Evolutionary conservation across 2,888 invertebrate genomes (phyloP), one percentile per base, ranked within the genome.

Genomic region (Aleiodes leptofemur): DNA sequence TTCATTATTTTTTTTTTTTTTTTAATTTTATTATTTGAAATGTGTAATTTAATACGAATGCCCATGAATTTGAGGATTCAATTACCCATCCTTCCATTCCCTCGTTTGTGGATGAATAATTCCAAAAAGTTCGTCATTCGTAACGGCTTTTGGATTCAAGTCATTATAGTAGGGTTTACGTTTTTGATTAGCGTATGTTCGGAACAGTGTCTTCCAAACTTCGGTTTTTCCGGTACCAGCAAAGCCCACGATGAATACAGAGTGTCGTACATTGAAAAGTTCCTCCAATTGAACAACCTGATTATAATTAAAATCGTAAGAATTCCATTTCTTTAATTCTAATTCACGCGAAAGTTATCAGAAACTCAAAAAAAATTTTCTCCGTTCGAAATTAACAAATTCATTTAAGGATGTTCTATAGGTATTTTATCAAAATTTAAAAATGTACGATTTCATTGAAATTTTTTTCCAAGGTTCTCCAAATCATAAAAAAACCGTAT

Each of bases 91-190:
- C 86, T 95, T 97, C 97, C 97, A 98, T 90, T 98, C 98, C 83
- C 98, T 92, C 0, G 98, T 98, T 0, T 97, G 92, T 0, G 97
- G 96, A 91, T 97, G 98, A 76, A 98, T 97, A 72, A 97, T 94
- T 6, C 98, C 98, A 90, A 98, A 98, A 51, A 98, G 90, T 88
- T 98, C 98, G 86, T 98, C 97, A 86, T 97, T 98, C 0, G 98
- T 97, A 6, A 98, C 98, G 11, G 97, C 97, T 89, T 98, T 98
- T 0, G 98, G 98, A 88, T 98, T 97, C n/a, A 98, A 91, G 88
- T 98, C 98, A 84, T 96, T 95, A 82, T 94, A 97, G 79, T 93
- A 90, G 0, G 98, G 98, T 86, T 96, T 97, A 74, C 92, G 89
- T 87, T 96, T 96, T 82, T 95, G 91, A 91, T 97, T 96, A 69